phyloP scores from a whole-genome alignment of 1,140 invertebrate species.

The Caenorhabditis latens region DNA sequence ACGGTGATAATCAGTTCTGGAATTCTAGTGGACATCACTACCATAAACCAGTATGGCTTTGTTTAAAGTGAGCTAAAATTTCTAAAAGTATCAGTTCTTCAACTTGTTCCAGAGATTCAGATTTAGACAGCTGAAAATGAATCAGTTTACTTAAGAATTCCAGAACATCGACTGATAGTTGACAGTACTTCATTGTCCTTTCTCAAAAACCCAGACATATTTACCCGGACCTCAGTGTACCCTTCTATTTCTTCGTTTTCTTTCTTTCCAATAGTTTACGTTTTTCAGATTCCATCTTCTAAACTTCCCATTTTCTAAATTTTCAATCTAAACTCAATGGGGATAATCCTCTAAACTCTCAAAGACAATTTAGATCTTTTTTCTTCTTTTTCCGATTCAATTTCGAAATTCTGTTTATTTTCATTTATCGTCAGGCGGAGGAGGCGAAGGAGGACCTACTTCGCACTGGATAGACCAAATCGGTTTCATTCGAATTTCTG shows the following conservation, averaged over 20 bases:
- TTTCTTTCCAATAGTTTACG: not conserved
- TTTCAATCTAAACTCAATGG: conserved; percentile 36
- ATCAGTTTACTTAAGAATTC: too few species aligned
- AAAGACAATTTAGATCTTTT: conserved; percentile 42
- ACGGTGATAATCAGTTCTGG: too few species aligned
- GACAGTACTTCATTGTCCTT: too few species aligned
- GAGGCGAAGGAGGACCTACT: conserved; percentile 1
- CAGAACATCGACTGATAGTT: too few species aligned
- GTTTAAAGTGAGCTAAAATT: too few species aligned
- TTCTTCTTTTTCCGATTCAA: conserved; percentile 5
- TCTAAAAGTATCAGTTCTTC: too few species aligned
- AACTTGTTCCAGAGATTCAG: too few species aligned
- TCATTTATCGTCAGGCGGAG: conserved; percentile 20
- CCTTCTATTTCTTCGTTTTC: not conserved
- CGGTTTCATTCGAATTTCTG: not conserved
- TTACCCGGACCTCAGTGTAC: conserved; percentile 4
- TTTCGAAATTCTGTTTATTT: conserved; percentile 29
- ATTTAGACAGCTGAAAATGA: too few species aligned
- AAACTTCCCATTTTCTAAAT: not conserved
- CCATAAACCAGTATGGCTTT: too few species aligned
- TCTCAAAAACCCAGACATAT: not conserved
- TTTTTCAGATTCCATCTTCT: not conserved
- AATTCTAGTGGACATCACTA: too few species aligned
- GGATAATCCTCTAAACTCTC: conserved; percentile 52
- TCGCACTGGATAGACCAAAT: not conserved